Evolutionary conservation across 2,113 vertebrate species (phyloP).

Genomic region (Coreoperca whiteheadi): DNA sequence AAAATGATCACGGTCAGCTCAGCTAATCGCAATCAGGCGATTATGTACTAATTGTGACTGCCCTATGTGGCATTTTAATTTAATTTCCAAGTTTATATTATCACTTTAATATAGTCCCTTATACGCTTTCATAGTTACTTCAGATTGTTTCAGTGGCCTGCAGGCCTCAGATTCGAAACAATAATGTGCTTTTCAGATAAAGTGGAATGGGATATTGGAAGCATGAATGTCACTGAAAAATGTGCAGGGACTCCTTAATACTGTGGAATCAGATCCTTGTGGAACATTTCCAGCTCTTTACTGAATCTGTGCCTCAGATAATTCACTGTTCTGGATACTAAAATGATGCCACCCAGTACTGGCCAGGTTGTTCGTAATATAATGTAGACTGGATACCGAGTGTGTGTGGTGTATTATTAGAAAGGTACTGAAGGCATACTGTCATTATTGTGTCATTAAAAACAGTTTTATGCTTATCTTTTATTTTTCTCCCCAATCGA

Average conservation of each 20-base stretch:
- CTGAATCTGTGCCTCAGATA: conserved; percentile 14
- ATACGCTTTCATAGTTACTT: background rate
- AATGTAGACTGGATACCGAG: background rate
- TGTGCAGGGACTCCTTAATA: conserved; percentile 12
- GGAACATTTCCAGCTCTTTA: conserved; percentile 26
- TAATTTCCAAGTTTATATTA: too few relatives aligned
- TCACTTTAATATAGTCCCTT: too few relatives aligned
- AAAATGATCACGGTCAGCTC: too few relatives aligned
- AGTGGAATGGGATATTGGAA: conserved; percentile 18
- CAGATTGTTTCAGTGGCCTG: conserved; percentile 9
- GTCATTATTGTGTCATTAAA: conserved; percentile 27
- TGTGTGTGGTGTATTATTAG: background rate
- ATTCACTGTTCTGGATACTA: conserved; percentile 8
- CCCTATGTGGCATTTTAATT: too few relatives aligned
- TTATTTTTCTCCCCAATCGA: conserved; percentile 41
- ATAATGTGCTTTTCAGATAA: conserved; percentile 2
- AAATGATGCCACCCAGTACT: background rate
- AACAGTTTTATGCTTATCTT: conserved; percentile 11
- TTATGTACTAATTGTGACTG: too few relatives aligned
- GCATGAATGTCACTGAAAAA: conserved; percentile 27
- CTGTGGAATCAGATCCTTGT: background rate
- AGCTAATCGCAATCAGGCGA: too few relatives aligned
- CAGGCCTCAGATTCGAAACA: conserved; percentile 18
- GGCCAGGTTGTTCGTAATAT: background rate
- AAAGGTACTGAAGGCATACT: background rate